A percentile compares a stretch with the other conserved stretches of the same genome.
Evolutionary conservation across 2,888 invertebrate genomes (phyloP).

Genomic region (Drosophila diplacantha): DNA sequence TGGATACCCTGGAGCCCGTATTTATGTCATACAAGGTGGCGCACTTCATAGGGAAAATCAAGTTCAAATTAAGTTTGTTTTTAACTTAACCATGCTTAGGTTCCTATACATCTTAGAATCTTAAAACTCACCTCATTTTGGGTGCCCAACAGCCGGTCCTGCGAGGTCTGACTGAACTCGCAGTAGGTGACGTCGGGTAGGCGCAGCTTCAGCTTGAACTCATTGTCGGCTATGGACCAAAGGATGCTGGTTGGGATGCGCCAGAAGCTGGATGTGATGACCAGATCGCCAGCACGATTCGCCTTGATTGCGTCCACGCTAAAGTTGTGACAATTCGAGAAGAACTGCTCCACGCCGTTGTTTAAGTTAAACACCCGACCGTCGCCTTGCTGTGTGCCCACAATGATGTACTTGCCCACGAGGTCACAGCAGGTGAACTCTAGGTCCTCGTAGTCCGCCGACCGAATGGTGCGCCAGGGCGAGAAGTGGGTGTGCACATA

Average conservation of each 20-base stretch:
- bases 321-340: constrained; percentile 89
- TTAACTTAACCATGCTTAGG: too few relatives aligned
- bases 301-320: constrained; percentile 89
- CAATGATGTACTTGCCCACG: constrained; percentile 81
- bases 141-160: constrained; percentile 94
- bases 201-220: constrained; percentile 80
- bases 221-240: constrained; percentile 76
- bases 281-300: constrained; percentile 85
- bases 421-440: constrained; percentile 87
- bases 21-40: too few relatives aligned
- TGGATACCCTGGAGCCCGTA: too few relatives aligned
- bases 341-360: constrained; percentile 88
- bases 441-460: constrained; percentile 82
- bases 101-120: background rate
- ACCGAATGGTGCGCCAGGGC: constrained; percentile 84
- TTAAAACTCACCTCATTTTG: constrained; percentile 81
- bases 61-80: too few relatives aligned
- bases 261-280: constrained; percentile 92
- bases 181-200: constrained; percentile 92
- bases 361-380: constrained; percentile 91
- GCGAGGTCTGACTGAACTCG: constrained; percentile 91
- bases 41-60: too few relatives aligned
- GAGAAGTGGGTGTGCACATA: constrained; percentile 90
- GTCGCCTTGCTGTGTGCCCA: constrained; percentile 95
- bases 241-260: constrained; percentile 84